phyloP scores from a whole-genome alignment of 1,140 invertebrate species.

The Mylabris phalerata region DNA sequence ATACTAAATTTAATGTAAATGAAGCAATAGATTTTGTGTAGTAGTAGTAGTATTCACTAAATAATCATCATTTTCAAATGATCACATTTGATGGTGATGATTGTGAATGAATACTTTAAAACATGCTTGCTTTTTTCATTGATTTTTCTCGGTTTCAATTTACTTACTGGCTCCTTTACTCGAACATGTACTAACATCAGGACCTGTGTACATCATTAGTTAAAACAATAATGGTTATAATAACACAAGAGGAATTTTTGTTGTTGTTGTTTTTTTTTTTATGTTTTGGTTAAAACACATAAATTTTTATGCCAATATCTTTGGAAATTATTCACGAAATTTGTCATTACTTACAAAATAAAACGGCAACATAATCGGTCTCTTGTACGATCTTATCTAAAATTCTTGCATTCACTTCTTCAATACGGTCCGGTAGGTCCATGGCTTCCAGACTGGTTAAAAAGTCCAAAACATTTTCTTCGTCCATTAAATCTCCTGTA shows the following conservation, averaged over 20 bases:
- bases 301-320: background rate
- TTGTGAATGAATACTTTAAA: no score
- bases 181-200: slow-evolving; percentile 48
- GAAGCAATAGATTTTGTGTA: no score
- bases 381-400: slow-evolving; percentile 87
- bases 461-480: slow-evolving; percentile 87
- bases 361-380: slow-evolving; percentile 84
- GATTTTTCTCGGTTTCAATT: slow-evolving; percentile 1
- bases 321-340: slow-evolving; percentile 3
- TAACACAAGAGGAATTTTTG: slow-evolving; percentile 1
- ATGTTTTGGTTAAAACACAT: background rate
- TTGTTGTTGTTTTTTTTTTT: background rate
- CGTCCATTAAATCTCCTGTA: slow-evolving; percentile 87
- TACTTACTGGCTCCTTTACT: slow-evolving; percentile 54
- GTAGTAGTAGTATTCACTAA: no score
- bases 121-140: no score
- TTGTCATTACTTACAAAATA: slow-evolving; percentile 78
- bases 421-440: slow-evolving; percentile 91
- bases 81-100: no score
- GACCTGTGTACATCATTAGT: slow-evolving; percentile 43
- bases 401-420: slow-evolving; percentile 90
- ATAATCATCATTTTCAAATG: no score
- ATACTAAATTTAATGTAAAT: no score
- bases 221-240: slow-evolving; percentile 17
- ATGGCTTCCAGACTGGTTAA: slow-evolving; percentile 88